Evolutionary conservation across 2,888 invertebrate species (phyloP).

Genomic region (Terebella lapidaria): DNA sequence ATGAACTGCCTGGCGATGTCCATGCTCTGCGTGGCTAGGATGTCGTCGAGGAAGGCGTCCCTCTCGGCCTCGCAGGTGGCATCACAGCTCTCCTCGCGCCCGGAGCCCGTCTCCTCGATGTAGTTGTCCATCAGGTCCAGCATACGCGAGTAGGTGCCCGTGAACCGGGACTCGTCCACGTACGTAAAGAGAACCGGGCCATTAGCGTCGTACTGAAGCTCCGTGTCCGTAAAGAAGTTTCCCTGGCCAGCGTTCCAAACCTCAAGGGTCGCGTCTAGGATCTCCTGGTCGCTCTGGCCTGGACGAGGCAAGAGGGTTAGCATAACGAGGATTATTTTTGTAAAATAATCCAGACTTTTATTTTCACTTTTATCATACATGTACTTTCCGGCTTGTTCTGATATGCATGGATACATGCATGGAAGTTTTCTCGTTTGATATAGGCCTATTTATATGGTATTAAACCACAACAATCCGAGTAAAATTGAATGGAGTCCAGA

Average conservation of each 20-base stretch:
- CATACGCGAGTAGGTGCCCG: not conserved
- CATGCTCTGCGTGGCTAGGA: not conserved
- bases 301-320: too few relatives aligned
- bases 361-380: too few relatives aligned
- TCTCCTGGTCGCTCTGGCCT: conserved; percentile 3
- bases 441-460: too few relatives aligned
- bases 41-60: not conserved
- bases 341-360: too few relatives aligned
- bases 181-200: not conserved
- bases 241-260: not conserved
- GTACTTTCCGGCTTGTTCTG: too few relatives aligned
- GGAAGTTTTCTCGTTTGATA: too few relatives aligned
- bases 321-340: too few relatives aligned
- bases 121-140: not conserved
- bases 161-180: not conserved
- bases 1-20: not conserved
- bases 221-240: not conserved
- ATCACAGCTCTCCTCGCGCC: not conserved
- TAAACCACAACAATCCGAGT: too few relatives aligned
- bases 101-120: not conserved
- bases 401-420: too few relatives aligned
- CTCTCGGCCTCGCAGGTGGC: not conserved
- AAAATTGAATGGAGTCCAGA: too few relatives aligned
- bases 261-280: not conserved
- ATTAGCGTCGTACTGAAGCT: not conserved